Percentiles rank a stretch among this genome's conserved stretches.
These are phyloP conservation scores for Pardosa pseudoannulata DNA, from an alignment of 2,888 invertebrate species.

Conservation along the genomic window DNA sequence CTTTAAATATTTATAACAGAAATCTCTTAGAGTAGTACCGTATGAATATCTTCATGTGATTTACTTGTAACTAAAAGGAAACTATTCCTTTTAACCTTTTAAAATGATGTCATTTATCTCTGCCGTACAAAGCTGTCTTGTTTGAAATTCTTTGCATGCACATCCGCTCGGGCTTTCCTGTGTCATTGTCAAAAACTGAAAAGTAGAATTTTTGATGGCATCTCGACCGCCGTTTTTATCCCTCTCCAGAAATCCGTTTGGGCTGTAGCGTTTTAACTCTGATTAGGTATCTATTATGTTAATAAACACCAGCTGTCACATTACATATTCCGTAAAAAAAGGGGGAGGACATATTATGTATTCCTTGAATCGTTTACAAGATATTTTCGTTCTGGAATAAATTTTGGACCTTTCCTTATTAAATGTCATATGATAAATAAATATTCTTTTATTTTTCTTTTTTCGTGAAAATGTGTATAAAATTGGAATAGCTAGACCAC, in stretches of 20 bases:
- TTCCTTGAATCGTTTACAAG: background rate
- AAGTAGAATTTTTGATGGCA: background rate
- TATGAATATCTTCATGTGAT: background rate
- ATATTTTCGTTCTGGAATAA: too few species aligned
- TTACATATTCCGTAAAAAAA: background rate
- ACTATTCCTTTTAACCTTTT: background rate
- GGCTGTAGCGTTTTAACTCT: background rate
- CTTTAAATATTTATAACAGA: too few species aligned
- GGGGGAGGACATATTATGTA: background rate
- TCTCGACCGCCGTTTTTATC: background rate
- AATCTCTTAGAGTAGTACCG: too few species aligned
- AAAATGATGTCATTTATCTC: constrained; percentile 34
- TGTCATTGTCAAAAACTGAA: background rate
- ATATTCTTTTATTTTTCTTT: too few species aligned
- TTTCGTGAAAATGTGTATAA: too few species aligned
- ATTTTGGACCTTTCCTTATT: background rate
- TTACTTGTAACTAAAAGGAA: background rate
- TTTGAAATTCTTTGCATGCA: constrained; percentile 26
- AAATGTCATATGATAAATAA: too few species aligned
- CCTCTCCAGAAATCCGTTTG: background rate
- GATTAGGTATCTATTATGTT: constrained; percentile 6
- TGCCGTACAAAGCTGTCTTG: constrained; percentile 29
- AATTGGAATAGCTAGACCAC: too few species aligned
- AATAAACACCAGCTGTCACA: background rate
- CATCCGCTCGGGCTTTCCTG: background rate